A percentile compares a stretch with the other conserved stretches of the same genome.
Evolutionary conservation across 1,140 invertebrate genomes (phyloP).

Genomic region (Chrysoperla carnea): DNA sequence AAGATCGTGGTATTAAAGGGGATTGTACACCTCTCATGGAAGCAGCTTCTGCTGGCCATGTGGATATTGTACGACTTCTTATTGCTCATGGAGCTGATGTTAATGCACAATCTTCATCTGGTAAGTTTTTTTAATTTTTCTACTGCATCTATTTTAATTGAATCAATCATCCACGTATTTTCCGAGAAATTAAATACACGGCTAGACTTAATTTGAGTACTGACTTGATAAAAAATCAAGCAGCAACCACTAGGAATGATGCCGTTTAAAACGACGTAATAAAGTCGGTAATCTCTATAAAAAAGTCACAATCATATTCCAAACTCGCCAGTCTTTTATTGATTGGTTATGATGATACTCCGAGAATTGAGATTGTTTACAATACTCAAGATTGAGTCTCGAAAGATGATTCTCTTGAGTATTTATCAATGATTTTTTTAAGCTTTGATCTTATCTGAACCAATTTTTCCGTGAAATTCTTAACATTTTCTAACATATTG

Average conservation of each 20-base stretch:
- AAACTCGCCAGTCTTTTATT: neutral
- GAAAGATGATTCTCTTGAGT: neutral
- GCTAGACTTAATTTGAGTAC: neutral
- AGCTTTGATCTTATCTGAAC: neutral
- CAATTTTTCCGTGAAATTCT: too few relatives aligned
- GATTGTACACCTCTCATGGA: conserved; percentile 97
- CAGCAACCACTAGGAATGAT: too few relatives aligned
- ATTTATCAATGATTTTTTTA: neutral
- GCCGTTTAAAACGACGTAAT: too few relatives aligned
- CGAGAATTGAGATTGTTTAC: neutral
- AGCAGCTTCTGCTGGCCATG: conserved; percentile 84
- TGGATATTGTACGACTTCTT: conserved; percentile 84
- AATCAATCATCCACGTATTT: too few relatives aligned
- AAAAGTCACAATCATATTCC: too few relatives aligned
- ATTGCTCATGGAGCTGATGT: conserved; percentile 87
- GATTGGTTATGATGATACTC: neutral
- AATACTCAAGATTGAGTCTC: neutral
- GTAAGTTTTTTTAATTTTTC: conserved; percentile 23
- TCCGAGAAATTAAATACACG: too few relatives aligned
- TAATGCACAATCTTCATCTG: conserved; percentile 88
- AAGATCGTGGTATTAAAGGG: conserved; percentile 80
- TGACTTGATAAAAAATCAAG: neutral
- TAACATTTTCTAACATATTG: too few relatives aligned
- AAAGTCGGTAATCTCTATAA: too few relatives aligned
- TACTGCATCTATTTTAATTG: neutral